Base-by-base conservation (phyloP, 1,140 invertebrate species). In the Brachionus rubens region DNA sequence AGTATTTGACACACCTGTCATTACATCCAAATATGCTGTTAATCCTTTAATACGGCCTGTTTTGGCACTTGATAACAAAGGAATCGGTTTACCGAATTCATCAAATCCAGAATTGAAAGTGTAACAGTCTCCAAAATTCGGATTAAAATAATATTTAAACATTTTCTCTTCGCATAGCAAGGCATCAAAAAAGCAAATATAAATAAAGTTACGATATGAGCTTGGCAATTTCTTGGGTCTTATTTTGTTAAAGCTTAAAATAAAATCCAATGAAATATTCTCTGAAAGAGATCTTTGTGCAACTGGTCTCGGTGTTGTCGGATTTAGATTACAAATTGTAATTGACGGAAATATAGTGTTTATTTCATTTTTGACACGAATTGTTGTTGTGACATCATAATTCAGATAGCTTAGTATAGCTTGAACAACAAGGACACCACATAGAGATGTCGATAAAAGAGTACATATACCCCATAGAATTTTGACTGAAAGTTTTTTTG, bases 401-500 rank as follows among this genome's bases (percentile, higher is more conserved):
- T 59, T 33, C 36, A 41, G 36, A 40, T 59, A 59, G 16, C 19
- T 59, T 19, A 59, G 5, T 12, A 59, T 36, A n/a, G 54, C 9
- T 33, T 33, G 30, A 4, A 59, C 36, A 1, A 59, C 36, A 0
- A 59, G 30, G n/a, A 36, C 4, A 16, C 0, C 30, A 16, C 54
- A 59, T 7, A 59, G 16, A 59, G 28, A 28, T 0, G 54, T 36
- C 10, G 54, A 28, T 9, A 59, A 10, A 28, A 19, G 19, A 36
- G 54, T 59, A 33, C 16, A 59, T 7, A 59, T 33, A 30, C 28
- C 19, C 54, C 54, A 59, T 7, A 59, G n/a, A 59, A 59, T 40
- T 59, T 59, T 59, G 9, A 59, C 36, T 19, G 54, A 59, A 16
- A 59, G 6, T 59, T 59, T 59, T 40, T 36, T 33, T n/a, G 54